Evolutionary conservation across 2,797 vertebrate genomes (phyloP).

Genomic region (Tympanoctomys barrerae): DNA sequence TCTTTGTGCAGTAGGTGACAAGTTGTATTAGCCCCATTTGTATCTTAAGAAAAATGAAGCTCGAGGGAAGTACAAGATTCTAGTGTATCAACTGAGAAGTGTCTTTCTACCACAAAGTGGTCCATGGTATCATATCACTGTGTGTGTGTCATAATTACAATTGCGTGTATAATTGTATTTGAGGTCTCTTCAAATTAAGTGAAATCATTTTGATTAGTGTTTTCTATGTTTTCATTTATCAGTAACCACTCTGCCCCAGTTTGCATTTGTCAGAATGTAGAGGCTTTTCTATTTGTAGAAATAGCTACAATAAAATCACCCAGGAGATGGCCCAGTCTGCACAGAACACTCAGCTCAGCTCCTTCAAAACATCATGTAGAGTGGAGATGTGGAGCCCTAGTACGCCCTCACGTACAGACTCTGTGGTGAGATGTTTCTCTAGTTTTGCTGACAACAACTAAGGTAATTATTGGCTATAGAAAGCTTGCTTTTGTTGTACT

Average conservation of each 20-base stretch:
- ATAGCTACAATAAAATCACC: slow-evolving; percentile 57
- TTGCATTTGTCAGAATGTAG: slow-evolving; percentile 54
- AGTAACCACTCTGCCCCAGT: slow-evolving; percentile 14
- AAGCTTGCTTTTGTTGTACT: neutral
- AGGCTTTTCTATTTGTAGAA: slow-evolving; percentile 53
- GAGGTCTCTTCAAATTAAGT: slow-evolving; percentile 37
- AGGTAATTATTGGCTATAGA: neutral
- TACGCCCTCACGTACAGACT: neutral
- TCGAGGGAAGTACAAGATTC: slow-evolving; percentile 54
- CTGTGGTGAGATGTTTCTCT: neutral
- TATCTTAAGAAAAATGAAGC: slow-evolving; percentile 66
- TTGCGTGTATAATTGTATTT: slow-evolving; percentile 19
- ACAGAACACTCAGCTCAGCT: neutral
- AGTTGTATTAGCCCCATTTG: slow-evolving; percentile 61
- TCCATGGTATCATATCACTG: neutral
- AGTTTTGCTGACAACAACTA: slow-evolving; percentile 10
- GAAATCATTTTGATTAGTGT: slow-evolving; percentile 59
- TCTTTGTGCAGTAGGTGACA: slow-evolving; percentile 69
- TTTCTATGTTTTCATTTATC: slow-evolving; percentile 65
- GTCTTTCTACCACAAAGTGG: neutral
- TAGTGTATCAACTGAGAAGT: neutral
- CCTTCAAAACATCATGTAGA: slow-evolving; percentile 31
- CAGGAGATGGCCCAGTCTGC: neutral
- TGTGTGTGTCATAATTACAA: slow-evolving; percentile 38
- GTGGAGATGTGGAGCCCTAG: neutral